Base-by-base conservation (phyloP, 2,888 invertebrate genomes). In the Dendrolimus houi region DNA sequence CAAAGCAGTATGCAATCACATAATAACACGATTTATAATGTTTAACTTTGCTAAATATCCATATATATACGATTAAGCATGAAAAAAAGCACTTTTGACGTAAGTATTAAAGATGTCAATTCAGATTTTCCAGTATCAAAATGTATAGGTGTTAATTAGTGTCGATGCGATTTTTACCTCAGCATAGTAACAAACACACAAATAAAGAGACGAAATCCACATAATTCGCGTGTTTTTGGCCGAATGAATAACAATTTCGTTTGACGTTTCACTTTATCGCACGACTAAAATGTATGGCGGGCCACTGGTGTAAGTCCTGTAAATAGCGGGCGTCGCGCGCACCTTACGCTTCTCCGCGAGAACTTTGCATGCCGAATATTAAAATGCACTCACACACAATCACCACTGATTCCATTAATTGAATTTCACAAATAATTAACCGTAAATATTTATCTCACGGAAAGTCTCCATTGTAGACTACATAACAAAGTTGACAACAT, bases 401-500 rank as follows among this genome's bases (percentile, higher is more conserved):
- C 58, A 70, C 60, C 60, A 66, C 63, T 59, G 57, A 68, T 64
- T 64, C 62, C 63, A 65, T 66, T 64, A 74, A 67, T 65, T 70
- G 83, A 88, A 92, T 92, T 47, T 90, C 67, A 74, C 57, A 64
- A 70, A 60, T 71, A 71, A 64, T 75, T 87, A 86, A 86, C 88
- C 89, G 92, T 92, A 90, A 92, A 90, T 92, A 91, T 92, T 92
- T 93, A 92, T 92, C 91, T 87, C 90, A 86, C 87, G 87, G 86
- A 89, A 87, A 92, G 91, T 92, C 92, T 93, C 92, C 93, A 93
- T 93, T 93, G 92, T 71, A 79, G 68, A 77, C 82, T 86, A 81
- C 82, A 82, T 85, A 85, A 84, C 85, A 87, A 86, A 94, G 94
- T 94, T 95, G 95, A 95, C 95, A 95, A 93, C 93, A 93, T 92